These are phyloP conservation scores for Pachycephus smyrnensis DNA, from an alignment of 2,888 invertebrate genomes.

Conservation along the genomic window DNA sequence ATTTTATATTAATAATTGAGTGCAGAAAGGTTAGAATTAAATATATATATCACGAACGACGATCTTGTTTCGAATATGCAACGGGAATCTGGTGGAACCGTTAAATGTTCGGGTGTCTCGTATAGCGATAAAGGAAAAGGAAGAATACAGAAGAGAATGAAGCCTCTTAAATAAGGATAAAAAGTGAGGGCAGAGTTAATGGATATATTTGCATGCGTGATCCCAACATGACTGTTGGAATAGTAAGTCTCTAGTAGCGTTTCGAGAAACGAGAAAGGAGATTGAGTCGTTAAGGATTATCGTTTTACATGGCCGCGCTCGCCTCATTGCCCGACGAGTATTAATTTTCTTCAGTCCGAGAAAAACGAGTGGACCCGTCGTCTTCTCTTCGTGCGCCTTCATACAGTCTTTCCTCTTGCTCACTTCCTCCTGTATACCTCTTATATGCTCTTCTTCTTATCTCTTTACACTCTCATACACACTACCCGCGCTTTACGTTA, in stretches of 20 bases:
- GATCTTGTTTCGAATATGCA: too few species aligned
- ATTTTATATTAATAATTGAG: background rate
- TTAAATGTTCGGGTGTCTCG: background rate
- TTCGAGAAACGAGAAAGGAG: constrained; percentile 24
- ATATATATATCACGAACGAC: too few species aligned
- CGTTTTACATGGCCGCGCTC: constrained; percentile 38
- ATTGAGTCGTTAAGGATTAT: constrained; percentile 48
- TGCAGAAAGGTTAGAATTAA: too few species aligned
- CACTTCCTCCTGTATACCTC: constrained; percentile 17
- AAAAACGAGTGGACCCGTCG: constrained; percentile 5
- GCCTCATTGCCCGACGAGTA: constrained; percentile 35
- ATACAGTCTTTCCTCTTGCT: constrained; percentile 17
- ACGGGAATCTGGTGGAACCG: too few species aligned
- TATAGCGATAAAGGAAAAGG: background rate
- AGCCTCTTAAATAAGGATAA: background rate
- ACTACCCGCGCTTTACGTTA: background rate
- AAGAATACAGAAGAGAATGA: background rate
- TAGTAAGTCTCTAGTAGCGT: background rate
- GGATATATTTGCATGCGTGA: background rate
- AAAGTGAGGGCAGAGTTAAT: background rate
- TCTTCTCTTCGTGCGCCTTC: constrained; percentile 16
- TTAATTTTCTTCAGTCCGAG: constrained; percentile 41
- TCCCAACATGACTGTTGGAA: background rate
- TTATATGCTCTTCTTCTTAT: constrained; percentile 18
- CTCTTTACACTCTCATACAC: constrained; percentile 17